Percentiles rank a stretch among this genome's conserved stretches.
These are phyloP conservation scores for Orgyia antiqua DNA, from an alignment of 2,888 invertebrate species.

Conservation along the genomic window DNA sequence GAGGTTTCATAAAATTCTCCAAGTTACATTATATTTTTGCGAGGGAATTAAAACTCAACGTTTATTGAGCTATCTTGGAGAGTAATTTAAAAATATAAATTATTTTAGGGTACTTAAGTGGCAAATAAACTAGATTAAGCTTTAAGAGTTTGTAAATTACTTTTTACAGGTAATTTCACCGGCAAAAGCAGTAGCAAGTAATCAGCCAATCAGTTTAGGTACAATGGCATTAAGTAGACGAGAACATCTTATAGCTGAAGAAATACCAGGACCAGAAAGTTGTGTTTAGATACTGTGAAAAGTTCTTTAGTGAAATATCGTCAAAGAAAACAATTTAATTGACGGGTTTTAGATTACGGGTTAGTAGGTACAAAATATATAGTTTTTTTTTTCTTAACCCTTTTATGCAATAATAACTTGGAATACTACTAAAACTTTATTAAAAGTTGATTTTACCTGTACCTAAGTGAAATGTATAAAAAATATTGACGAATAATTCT, in stretches of 20 bases:
- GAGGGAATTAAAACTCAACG: constrained; percentile 1
- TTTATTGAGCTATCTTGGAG: constrained; percentile 3
- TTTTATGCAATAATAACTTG: no score
- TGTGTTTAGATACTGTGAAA: constrained; percentile 53
- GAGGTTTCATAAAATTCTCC: constrained; percentile 2
- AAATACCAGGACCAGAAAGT: constrained; percentile 72
- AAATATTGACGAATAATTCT: no score
- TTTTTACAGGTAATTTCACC: constrained; percentile 48
- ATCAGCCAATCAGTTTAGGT: constrained; percentile 39
- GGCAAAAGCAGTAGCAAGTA: constrained; percentile 41
- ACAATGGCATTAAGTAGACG: constrained; percentile 60
- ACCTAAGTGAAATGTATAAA: no score
- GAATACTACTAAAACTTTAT: no score
- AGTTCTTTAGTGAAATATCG: no score
- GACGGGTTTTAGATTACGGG: no score
- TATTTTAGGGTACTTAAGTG: constrained; percentile 4
- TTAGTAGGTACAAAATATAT: no score
- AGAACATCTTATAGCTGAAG: constrained; percentile 70
- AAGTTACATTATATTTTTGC: neutral
- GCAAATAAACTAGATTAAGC: constrained; percentile 3
- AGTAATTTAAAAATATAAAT: constrained; percentile 3
- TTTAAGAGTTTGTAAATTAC: constrained; percentile 4
- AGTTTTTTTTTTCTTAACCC: no score
- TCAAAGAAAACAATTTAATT: no score
- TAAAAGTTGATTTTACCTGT: no score